Conservation (phyloP, 2,888 invertebrate genomes). For the Syritta pipiens region DNA sequence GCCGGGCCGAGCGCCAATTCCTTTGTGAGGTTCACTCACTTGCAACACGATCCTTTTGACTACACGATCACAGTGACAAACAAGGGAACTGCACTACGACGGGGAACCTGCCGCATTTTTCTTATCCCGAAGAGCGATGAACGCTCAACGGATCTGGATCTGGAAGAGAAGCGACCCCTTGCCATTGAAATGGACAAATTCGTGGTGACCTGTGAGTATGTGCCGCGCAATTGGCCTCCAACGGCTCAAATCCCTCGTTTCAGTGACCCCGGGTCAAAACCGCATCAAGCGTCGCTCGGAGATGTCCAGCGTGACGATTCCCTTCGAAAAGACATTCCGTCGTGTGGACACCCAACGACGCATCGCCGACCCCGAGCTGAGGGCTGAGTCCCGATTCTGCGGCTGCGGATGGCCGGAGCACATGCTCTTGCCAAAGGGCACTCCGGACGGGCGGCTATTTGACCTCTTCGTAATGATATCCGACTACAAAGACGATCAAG, state of each 20-base stretch:
- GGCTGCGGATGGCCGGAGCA: constrained; percentile 94
- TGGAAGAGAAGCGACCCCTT: constrained; percentile 82
- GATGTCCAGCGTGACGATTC: constrained; percentile 89
- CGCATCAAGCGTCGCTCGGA: constrained; percentile 84
- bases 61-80: constrained; percentile 85
- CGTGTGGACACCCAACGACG: constrained; percentile 83
- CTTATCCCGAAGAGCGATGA: constrained; percentile 85
- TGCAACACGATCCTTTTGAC: constrained; percentile 86
- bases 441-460: constrained; percentile 83
- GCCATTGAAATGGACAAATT: constrained; percentile 87
- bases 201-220: constrained; percentile 82
- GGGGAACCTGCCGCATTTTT: constrained; percentile 85
- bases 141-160: constrained; percentile 81
- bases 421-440: constrained; percentile 88
- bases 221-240: not conserved
- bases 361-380: constrained; percentile 76
- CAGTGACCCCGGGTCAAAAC: constrained; percentile 86
- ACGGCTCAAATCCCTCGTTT: constrained; percentile 9
- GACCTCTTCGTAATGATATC: constrained; percentile 90
- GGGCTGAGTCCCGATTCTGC: constrained; percentile 87
- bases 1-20: constrained; percentile 84
- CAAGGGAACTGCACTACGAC: constrained; percentile 77
- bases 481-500: constrained; percentile 83
- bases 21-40: constrained; percentile 86
- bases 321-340: constrained; percentile 90